Conservation (phyloP, 2,113 vertebrate species). For the Hippocampus guttulatus region DNA sequence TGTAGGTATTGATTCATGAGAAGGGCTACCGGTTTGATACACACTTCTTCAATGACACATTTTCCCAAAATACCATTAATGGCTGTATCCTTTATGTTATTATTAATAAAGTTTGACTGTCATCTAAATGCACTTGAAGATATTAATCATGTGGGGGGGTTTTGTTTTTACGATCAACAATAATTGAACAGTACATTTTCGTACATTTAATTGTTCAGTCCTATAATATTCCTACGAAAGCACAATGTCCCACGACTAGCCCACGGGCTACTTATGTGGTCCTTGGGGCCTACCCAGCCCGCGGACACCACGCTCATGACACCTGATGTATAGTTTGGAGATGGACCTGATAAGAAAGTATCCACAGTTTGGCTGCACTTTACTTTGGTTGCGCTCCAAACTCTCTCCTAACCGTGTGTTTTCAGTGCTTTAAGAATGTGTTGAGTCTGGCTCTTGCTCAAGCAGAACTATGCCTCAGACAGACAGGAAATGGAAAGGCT, state of each 20-base stretch:
- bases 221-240: neutral
- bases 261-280: neutral
- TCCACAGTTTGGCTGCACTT: neutral
- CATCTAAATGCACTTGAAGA: too few relatives aligned
- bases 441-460: conserved; percentile 16
- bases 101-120: too few relatives aligned
- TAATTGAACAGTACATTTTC: too few relatives aligned
- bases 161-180: too few relatives aligned
- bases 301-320: neutral
- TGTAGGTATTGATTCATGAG: too few relatives aligned
- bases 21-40: too few relatives aligned
- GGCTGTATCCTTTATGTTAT: too few relatives aligned
- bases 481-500: conserved; percentile 63
- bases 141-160: too few relatives aligned
- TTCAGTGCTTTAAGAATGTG: conserved; percentile 11
- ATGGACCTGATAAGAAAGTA: neutral
- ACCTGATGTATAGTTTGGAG: neutral
- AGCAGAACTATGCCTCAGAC: conserved; percentile 38
- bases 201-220: neutral
- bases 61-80: too few relatives aligned
- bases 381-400: neutral
- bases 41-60: too few relatives aligned
- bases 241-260: neutral
- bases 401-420: conserved; percentile 1
- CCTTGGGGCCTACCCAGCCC: neutral